phyloP scores from a whole-genome alignment of 2,113 vertebrate genomes.

The Kobus ellipsiprymnus region DNA sequence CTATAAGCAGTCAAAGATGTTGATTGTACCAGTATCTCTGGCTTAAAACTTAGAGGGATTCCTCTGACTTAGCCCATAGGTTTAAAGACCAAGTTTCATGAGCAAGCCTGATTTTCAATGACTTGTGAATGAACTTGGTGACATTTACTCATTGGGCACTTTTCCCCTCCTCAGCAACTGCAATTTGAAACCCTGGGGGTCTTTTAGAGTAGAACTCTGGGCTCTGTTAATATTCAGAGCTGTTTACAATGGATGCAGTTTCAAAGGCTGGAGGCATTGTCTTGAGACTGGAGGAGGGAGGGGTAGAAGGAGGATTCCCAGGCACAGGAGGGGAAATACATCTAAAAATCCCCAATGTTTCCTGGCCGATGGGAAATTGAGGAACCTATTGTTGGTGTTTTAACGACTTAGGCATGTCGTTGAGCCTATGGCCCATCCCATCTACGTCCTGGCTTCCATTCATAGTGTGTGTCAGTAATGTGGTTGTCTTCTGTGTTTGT shows the following conservation, averaged over 20 bases:
- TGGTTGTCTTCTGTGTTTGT: neutral
- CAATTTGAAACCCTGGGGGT: conserved; percentile 77
- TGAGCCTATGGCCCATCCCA: neutral
- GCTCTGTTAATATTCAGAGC: conserved; percentile 79
- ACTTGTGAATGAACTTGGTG: conserved; percentile 70
- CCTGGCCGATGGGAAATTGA: conserved; percentile 32
- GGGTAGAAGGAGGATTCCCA: conserved; percentile 65
- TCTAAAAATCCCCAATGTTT: neutral
- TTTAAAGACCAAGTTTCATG: conserved; percentile 51
- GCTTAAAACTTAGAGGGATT: conserved; percentile 46
- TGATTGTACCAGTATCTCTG: neutral
- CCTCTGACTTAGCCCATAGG: neutral
- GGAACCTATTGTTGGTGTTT: neutral
- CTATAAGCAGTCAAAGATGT: neutral
- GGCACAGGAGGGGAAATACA: conserved; percentile 44
- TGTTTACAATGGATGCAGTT: conserved; percentile 74
- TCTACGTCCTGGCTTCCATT: neutral
- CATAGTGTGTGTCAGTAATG: neutral
- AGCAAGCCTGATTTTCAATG: conserved; percentile 55
- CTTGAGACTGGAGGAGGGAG: conserved; percentile 63
- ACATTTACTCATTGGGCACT: conserved; percentile 70
- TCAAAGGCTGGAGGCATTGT: conserved; percentile 78
- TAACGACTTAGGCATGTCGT: neutral
- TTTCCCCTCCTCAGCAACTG: conserved; percentile 65
- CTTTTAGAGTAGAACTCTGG: conserved; percentile 73